Base-by-base conservation (phyloP, 2,888 invertebrate genomes). In the Thymelicus lineola region DNA sequence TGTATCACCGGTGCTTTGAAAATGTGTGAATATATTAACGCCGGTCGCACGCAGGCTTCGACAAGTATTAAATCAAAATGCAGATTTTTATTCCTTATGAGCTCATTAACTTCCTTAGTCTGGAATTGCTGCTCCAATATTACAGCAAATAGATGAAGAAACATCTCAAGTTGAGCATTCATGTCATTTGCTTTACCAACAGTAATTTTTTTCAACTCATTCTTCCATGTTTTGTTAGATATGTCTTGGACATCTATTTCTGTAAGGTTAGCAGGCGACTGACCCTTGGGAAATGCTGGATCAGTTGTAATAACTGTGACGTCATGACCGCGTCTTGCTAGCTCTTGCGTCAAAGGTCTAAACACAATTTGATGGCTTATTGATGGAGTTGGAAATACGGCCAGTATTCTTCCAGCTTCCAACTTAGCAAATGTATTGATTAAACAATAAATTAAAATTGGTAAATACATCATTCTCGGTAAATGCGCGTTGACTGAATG, bases 321-420 rank as follows among this genome's bases (percentile, higher is more conserved):
- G 48, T 90, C 78, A 71, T 93, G 91, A 1, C 91, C 91, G 17
- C 82, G 74, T 59, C 72, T 76, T 0, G 79, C 81, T 15, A 92
- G 73, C 38, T 84, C 86, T n/a, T 81, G 75, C 10, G 83, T 80
- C 0, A 91, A 64, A 10, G 81, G 77, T n/a, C 79, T 86, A 82
- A 80, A 79, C 0, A 74, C 74, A 7, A 71, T 17, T 72, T 75
- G 75, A 66, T 76, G 74, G 70, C 93, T 94, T 38, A 91, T 83
- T 0, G 86, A 85, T 0, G 88, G 82, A 1, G 77, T 74, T 1
- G 88, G 79, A 45, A 86, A 75, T 0, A 88, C 75, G 0, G 77
- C 84, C 35, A 90, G 70, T 61, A 90, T 89, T 70, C 77, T 81
- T 3, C 82, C 83, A 0, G 58, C 58, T 81, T 80, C 73, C 58